phyloP scores from a whole-genome alignment of 2,888 invertebrate genomes.

The Pherbina coryleti region DNA sequence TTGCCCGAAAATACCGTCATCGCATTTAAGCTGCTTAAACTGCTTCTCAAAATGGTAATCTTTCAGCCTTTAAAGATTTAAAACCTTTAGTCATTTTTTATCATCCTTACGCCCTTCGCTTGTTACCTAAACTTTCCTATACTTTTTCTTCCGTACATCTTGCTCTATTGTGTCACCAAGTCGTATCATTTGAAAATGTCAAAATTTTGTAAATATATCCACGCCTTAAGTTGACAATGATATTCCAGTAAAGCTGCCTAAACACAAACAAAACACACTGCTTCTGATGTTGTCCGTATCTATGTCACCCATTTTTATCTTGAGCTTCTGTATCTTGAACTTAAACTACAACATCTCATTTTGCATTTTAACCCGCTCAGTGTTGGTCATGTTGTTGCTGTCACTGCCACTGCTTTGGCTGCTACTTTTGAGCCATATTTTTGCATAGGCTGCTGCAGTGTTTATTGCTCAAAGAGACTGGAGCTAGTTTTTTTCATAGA shows the following conservation, averaged over 20 bases:
- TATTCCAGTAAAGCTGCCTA: neutral
- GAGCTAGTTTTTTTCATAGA: neutral
- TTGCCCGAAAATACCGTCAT: too few species aligned
- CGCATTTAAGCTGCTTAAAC: too few species aligned
- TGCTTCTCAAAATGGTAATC: too few species aligned
- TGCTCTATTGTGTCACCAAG: neutral
- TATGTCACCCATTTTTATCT: neutral
- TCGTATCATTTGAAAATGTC: constrained; percentile 22
- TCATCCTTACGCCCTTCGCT: too few species aligned
- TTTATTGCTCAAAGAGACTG: neutral
- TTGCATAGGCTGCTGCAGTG: neutral
- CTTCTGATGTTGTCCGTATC: neutral
- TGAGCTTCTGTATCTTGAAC: neutral
- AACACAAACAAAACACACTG: neutral
- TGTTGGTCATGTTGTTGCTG: neutral
- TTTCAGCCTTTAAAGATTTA: too few species aligned
- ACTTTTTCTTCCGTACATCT: neutral
- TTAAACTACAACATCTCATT: neutral
- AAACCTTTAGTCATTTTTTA: too few species aligned
- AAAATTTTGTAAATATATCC: constrained; percentile 21
- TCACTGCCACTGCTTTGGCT: neutral
- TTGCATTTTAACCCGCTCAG: neutral
- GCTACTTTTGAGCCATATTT: neutral
- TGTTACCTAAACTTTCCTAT: neutral
- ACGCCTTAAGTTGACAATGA: constrained; percentile 7